Conservation (phyloP, 1,140 invertebrate species). For the Lerema accius region DNA sequence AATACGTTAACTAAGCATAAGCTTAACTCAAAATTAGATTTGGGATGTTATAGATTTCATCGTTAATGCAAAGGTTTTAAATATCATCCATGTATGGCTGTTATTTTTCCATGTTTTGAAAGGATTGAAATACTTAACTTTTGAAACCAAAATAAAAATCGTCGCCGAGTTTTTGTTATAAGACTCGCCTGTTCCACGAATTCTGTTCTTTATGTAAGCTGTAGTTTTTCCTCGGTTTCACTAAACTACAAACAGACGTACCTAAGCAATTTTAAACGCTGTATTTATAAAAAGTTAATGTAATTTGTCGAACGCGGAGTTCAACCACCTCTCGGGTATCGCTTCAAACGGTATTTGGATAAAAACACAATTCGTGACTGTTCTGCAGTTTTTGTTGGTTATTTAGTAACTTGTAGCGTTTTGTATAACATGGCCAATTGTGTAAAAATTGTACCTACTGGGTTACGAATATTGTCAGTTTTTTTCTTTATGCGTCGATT, state of each 20-base stretch:
- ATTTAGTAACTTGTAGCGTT: slow-evolving; percentile 1
- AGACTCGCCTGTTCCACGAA: not conserved
- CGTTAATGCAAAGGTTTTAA: too few relatives aligned
- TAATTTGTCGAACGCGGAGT: slow-evolving; percentile 40
- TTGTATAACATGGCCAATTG: not conserved
- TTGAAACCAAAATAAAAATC: not conserved
- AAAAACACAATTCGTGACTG: slow-evolving; percentile 58
- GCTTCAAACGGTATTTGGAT: slow-evolving; percentile 49
- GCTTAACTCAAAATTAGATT: too few relatives aligned
- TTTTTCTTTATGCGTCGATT: not conserved
- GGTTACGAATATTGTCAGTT: not conserved
- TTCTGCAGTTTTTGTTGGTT: slow-evolving; percentile 32
- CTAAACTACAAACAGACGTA: slow-evolving; percentile 26
- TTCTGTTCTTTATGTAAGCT: slow-evolving; percentile 23
- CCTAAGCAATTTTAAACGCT: slow-evolving; percentile 33
- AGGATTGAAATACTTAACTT: too few relatives aligned
- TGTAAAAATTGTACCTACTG: not conserved
- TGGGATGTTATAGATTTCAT: too few relatives aligned
- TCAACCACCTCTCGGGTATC: slow-evolving; percentile 53
- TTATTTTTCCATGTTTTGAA: too few relatives aligned
- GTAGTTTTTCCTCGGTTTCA: slow-evolving; percentile 19
- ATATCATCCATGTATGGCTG: too few relatives aligned
- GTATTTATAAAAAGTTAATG: slow-evolving; percentile 36
- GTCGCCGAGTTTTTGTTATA: not conserved
- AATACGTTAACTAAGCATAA: too few relatives aligned